Evolutionary conservation across 2,113 vertebrate genomes (phyloP).

Genomic region (Otus sunia): DNA sequence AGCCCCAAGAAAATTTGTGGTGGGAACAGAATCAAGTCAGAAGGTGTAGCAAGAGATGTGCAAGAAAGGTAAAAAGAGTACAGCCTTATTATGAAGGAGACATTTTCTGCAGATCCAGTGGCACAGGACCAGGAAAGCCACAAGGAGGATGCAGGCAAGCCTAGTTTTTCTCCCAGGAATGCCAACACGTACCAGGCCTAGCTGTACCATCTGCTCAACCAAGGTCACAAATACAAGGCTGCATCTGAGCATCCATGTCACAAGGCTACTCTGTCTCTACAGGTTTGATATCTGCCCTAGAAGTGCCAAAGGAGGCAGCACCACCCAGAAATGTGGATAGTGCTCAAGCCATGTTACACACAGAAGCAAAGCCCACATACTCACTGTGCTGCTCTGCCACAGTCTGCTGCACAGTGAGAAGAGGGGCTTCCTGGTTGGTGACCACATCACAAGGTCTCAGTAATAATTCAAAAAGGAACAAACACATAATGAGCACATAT

Average conservation of each 20-base stretch:
- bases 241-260: neutral
- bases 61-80: neutral
- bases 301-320: neutral
- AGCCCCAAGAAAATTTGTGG: neutral
- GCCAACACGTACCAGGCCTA: neutral
- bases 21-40: neutral
- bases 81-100: neutral
- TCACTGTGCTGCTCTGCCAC: accelerated
- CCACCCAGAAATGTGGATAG: neutral
- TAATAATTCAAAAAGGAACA: neutral
- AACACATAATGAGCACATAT: neutral
- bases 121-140: neutral
- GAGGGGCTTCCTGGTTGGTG: neutral
- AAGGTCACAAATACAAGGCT: neutral
- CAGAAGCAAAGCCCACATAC: neutral
- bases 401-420: neutral
- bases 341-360: neutral
- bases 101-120: neutral
- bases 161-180: neutral
- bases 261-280: neutral
- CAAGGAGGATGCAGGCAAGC: neutral
- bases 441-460: neutral
- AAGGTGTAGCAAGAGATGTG: neutral
- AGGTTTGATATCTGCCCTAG: neutral
- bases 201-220: neutral